Conservation (phyloP, 2,888 invertebrate genomes). For the Eudemis profundana region DNA sequence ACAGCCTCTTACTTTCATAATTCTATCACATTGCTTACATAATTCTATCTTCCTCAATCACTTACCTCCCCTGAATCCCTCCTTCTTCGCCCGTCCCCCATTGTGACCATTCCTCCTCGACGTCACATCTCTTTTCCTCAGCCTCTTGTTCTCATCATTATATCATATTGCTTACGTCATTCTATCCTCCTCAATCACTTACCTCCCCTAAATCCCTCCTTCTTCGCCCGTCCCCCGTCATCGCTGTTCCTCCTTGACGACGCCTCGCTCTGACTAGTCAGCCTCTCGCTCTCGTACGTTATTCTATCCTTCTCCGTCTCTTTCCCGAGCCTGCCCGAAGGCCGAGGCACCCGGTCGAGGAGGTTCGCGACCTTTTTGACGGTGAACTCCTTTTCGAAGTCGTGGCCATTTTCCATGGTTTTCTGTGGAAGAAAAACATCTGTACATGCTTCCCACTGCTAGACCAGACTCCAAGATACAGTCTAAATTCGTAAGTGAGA, state of each 20-base stretch:
- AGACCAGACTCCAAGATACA: too few relatives aligned
- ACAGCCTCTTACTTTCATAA: too few relatives aligned
- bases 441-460: not conserved
- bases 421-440: slow-evolving; percentile 1
- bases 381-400: slow-evolving; percentile 58
- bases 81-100: too few relatives aligned
- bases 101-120: not conserved
- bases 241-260: slow-evolving; percentile 78
- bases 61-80: too few relatives aligned
- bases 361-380: slow-evolving; percentile 57
- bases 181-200: slow-evolving; percentile 33
- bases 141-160: too few relatives aligned
- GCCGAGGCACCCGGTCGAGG: slow-evolving; percentile 57
- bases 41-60: too few relatives aligned
- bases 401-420: slow-evolving; percentile 67
- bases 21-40: too few relatives aligned
- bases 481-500: too few relatives aligned
- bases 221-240: slow-evolving; percentile 64
- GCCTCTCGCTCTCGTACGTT: slow-evolving; percentile 66
- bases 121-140: too few relatives aligned
- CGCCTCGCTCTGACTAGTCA: slow-evolving; percentile 68
- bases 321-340: slow-evolving; percentile 38
- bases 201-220: slow-evolving; percentile 67
- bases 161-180: too few relatives aligned
- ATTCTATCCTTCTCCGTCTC: slow-evolving; percentile 32